A percentile compares a stretch with the other conserved stretches of the same genome.
Evolutionary conservation across 2,888 invertebrate genomes (phyloP).

Genomic region (Dicyrtoma fusca): DNA sequence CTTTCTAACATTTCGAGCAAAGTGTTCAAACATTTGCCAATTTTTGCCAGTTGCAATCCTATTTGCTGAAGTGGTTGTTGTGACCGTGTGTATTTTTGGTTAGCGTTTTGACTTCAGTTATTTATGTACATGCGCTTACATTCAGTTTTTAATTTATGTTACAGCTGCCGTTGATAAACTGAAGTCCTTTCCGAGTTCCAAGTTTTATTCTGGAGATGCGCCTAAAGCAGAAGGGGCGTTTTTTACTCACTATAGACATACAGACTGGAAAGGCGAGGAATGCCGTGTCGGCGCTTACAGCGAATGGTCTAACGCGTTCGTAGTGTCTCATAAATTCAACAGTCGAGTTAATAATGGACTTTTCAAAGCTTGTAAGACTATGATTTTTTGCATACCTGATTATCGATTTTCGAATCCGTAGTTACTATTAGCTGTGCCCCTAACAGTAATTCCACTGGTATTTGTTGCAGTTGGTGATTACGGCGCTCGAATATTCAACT

Average conservation of each 20-base stretch:
- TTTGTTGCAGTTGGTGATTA: conserved; percentile 64
- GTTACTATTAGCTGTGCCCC: too few relatives aligned
- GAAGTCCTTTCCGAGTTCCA: conserved; percentile 1
- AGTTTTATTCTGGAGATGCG: not conserved
- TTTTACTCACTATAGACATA: conserved; percentile 57
- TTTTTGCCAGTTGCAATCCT: too few relatives aligned
- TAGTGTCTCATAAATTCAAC: conserved; percentile 66
- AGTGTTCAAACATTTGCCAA: too few relatives aligned
- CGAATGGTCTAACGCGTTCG: conserved; percentile 67
- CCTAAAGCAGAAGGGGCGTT: not conserved
- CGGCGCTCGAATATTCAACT: conserved; percentile 76
- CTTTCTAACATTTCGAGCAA: too few relatives aligned
- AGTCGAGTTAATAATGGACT: conserved; percentile 15
- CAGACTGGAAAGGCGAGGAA: conserved; percentile 66
- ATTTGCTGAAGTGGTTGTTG: too few relatives aligned
- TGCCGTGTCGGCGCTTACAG: conserved; percentile 80
- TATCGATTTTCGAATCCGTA: too few relatives aligned
- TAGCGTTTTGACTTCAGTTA: too few relatives aligned
- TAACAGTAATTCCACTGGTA: not conserved
- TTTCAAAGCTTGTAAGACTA: conserved; percentile 17
- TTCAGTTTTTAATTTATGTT: not conserved
- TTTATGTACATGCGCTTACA: too few relatives aligned
- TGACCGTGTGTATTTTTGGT: too few relatives aligned
- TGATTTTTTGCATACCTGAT: not conserved
- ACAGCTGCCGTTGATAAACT: conserved; percentile 25